phyloP scores from a whole-genome alignment of 2,888 invertebrate genomes.

The Yponomeuta sedellus region DNA sequence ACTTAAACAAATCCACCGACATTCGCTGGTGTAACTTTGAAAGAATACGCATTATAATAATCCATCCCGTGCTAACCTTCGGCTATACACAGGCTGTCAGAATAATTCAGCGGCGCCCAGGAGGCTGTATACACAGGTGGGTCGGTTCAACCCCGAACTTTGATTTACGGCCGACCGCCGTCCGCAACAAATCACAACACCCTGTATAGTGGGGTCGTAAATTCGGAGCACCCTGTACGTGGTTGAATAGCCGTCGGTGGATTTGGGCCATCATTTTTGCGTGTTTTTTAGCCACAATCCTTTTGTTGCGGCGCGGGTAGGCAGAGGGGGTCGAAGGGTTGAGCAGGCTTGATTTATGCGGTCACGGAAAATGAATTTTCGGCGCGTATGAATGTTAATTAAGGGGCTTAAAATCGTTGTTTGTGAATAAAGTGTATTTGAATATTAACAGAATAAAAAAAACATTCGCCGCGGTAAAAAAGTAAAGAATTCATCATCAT shows the following conservation, averaged over 20 bases:
- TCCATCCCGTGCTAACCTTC: background rate
- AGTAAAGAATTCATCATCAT: too few species aligned
- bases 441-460: too few species aligned
- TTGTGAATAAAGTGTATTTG: too few species aligned
- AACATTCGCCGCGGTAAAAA: too few species aligned
- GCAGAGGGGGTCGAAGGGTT: background rate
- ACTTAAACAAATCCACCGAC: too few species aligned
- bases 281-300: background rate
- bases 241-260: slow-evolving; percentile 8
- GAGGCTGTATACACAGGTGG: slow-evolving; percentile 7
- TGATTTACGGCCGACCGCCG: slow-evolving; percentile 10
- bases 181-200: slow-evolving; percentile 13
- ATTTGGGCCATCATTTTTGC: background rate
- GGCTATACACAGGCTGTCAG: background rate
- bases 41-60: background rate
- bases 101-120: background rate
- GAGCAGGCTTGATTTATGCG: background rate
- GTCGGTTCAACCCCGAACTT: slow-evolving; percentile 14
- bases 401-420: background rate
- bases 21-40: background rate
- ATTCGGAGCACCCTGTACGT: slow-evolving; percentile 10
- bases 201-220: slow-evolving; percentile 14
- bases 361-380: background rate
- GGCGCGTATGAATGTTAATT: background rate
- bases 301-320: background rate